Conservation (phyloP, 1,140 invertebrate species). For the Zaprionus capensis region DNA sequence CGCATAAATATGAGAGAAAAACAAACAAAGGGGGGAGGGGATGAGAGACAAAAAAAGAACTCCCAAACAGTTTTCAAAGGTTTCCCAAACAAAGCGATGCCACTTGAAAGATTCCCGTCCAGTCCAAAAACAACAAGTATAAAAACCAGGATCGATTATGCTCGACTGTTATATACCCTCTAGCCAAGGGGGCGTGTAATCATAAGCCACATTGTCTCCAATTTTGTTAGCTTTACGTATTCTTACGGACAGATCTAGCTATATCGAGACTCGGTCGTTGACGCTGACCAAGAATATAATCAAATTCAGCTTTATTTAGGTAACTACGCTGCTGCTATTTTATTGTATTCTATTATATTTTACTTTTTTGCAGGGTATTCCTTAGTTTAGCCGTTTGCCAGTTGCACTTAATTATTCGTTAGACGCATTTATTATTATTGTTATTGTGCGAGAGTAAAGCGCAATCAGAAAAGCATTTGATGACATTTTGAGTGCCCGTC, state of each 20-base stretch:
- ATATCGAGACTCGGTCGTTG: too few species aligned
- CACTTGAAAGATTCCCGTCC: slow-evolving; percentile 29
- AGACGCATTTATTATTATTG: slow-evolving; percentile 24
- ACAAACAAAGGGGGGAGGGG: not conserved
- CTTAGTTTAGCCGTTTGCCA: slow-evolving; percentile 14
- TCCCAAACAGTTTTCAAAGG: slow-evolving; percentile 58
- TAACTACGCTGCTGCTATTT: not conserved
- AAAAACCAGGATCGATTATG: too few species aligned
- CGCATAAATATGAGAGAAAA: slow-evolving; percentile 35
- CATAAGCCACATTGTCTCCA: too few species aligned
- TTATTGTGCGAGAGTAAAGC: slow-evolving; percentile 24
- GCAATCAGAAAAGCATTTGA: slow-evolving; percentile 66
- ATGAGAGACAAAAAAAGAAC: slow-evolving; percentile 36
- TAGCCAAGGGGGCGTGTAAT: too few species aligned
- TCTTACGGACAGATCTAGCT: too few species aligned
- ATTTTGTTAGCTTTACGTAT: too few species aligned
- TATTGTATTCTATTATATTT: too few species aligned
- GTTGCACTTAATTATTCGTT: slow-evolving; percentile 48
- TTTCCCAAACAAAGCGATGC: slow-evolving; percentile 32
- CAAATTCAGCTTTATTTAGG: not conserved
- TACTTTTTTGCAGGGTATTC: slow-evolving; percentile 14
- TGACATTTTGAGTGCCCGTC: slow-evolving; percentile 67
- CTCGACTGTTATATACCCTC: too few species aligned
- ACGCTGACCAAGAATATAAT: too few species aligned
- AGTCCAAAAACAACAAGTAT: too few species aligned